Evolutionary conservation across 2,888 invertebrate genomes (phyloP), one percentile per base, ranked within the genome.

Genomic region (Cinara cedri): DNA sequence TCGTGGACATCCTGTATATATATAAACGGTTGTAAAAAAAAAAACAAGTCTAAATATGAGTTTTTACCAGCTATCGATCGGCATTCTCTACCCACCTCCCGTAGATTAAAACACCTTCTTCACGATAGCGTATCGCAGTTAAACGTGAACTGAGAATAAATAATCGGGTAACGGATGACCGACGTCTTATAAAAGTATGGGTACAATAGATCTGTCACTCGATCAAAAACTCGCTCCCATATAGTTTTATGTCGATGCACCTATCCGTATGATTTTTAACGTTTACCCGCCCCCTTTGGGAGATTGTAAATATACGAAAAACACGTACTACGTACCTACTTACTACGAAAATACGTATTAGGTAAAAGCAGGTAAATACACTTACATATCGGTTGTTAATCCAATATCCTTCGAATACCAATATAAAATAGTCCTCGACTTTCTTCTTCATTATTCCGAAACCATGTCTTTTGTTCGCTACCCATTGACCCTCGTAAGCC

Each of bases 351-450:
- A 34, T 34, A 34, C 34, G 6, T 3, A 6, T 34, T 34, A 34
- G 34, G 34, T n/a, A n/a, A n/a, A n/a, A n/a, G n/a, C n/a, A 34
- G 34, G 34, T 6, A 6, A 6, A 10, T 10, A 9, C 21, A 76
- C 68, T 46, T 60, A 76, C 76, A 4, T 68, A 68, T 68, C 46
- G 55, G 14, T 76, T 68, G 16, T 76, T 57, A 11, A 68, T 21
- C 76, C 76, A 76, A 6, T 68, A n/a, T 49, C 76, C 76, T 21
- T 68, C 68, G 34, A 8, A 76, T 34, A 76, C 6, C 3, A 49
- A 26, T 21, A 26, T 49, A 13, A 14, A 66, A 46, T 49, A 16
- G 19, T 26, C 57, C 16, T 34, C 42, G 1, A 57, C 11, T 57
- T 68, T 66, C 3, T 49, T 55, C 55, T 11, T 57, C 19, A 76